Evolutionary conservation across 2,797 vertebrate species (phyloP).

Genomic region (Coccyzus lansbergi): DNA sequence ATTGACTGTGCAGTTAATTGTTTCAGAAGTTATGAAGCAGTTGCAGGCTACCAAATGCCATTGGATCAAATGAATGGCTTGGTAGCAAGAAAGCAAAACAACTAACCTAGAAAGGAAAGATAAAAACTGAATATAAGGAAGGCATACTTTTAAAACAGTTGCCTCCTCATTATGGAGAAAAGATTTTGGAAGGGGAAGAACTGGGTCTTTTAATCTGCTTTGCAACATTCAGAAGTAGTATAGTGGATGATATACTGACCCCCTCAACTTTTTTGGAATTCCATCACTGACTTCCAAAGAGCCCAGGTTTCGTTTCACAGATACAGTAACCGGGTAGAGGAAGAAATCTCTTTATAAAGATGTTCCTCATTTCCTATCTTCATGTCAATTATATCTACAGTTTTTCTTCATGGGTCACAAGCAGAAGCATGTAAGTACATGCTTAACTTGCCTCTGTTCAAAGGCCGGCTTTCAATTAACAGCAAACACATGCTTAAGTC

Average conservation of each 20-base stretch:
- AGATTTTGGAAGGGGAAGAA: neutral
- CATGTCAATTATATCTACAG: neutral
- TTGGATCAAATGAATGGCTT: neutral
- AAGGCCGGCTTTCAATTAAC: constrained; percentile 7
- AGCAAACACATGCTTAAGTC: neutral
- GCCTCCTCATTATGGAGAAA: neutral
- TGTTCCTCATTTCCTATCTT: neutral
- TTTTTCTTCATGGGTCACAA: neutral
- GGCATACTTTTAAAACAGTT: neutral
- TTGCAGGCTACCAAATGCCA: neutral
- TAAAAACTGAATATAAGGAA: neutral
- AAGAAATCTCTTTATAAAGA: neutral
- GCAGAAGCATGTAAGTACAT: neutral
- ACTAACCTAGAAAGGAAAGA: neutral
- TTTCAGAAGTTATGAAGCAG: neutral
- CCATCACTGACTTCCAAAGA: neutral
- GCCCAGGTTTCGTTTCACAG: neutral
- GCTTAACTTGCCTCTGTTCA: neutral
- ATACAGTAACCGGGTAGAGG: neutral
- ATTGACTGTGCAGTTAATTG: neutral
- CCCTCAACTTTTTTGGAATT: neutral
- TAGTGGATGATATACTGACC: neutral
- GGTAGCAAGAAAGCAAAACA: neutral
- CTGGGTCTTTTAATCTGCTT: neutral
- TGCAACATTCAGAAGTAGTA: neutral